Base-by-base conservation (phyloP, 2,888 invertebrate species). In the Colletes collaris region DNA sequence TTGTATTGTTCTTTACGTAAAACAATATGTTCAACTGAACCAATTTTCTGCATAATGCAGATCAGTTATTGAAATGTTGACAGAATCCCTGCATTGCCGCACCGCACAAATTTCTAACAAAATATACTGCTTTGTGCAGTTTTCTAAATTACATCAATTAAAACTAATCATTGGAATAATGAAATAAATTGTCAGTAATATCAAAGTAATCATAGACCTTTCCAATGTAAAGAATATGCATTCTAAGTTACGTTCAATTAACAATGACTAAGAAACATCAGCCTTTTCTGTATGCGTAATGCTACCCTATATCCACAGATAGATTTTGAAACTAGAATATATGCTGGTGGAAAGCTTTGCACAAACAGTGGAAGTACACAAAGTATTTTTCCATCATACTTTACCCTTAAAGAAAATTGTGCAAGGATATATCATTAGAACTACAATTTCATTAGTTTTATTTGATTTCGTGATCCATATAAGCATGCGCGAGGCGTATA, bases 91-190 rank as follows among this genome's bases (percentile, higher is more conserved):
- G 66, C 77, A 79, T 85, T 76, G 82, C 83, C 78, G 76, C 86
- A 80, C 76, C 86, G 76, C 75, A 84, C 70, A 82, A 79, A 78
- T 79, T 79, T 77, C 60, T 77, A 69, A 84, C 35, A 59, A 78
- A 75, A 67, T 70, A 3, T 6, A 59, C 73, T 81, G 76, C 79
- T 70, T 70, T 52, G 59, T 69, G 70, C 79, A 81, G 60, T 84
- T 87, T 84, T 86, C 74, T 72, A 87, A 87, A 85, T 86, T 87
- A 80, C 86, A 58, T 83, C 73, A 13, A 35, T 83, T 71, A 77
- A 77, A 60, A 67, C 66, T 76, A 46, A 69, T 58, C 72, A 73
- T 81, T 80, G 73, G 74, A 74, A 83, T 59, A 72, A 69, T 58
- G 75, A 76, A 71, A 64, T 68, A 69, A 83, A 67, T 86, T 82